These are phyloP conservation scores for Notarius lentiginosus DNA, from an alignment of 2,113 vertebrate genomes.

Conservation along the genomic window DNA sequence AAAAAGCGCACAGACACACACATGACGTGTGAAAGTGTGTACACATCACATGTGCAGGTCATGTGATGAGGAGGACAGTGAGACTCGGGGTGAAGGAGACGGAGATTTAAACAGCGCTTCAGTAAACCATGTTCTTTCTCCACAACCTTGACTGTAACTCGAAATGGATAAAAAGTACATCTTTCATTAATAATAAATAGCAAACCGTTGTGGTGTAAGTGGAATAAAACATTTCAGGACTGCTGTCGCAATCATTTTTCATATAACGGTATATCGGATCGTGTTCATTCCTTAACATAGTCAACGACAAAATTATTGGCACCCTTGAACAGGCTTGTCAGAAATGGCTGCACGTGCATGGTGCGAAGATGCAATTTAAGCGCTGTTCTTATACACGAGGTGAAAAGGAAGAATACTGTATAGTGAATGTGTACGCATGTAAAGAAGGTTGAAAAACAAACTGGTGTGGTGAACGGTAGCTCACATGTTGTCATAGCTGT, in stretches of 20 bases:
- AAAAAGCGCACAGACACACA: no score
- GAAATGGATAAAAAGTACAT: neutral
- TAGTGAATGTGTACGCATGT: no score
- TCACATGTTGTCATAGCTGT: neutral
- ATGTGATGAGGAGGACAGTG: neutral
- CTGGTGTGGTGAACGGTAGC: neutral
- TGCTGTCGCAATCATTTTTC: neutral
- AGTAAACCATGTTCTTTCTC: slow-evolving; percentile 20
- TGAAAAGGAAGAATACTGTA: neutral
- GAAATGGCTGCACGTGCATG: neutral
- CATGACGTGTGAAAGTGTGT: neutral
- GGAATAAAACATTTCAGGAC: neutral
- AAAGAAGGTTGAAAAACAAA: neutral
- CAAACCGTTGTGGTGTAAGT: neutral
- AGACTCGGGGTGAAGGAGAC: neutral
- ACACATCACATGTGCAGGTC: neutral
- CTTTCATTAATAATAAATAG: neutral
- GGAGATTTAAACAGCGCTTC: slow-evolving; percentile 19
- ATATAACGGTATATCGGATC: neutral
- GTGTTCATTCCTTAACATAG: neutral
- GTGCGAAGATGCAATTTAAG: neutral
- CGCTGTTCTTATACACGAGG: neutral
- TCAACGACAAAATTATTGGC: neutral
- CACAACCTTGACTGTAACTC: neutral
- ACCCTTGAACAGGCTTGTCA: neutral